Percentiles rank a stretch among this genome's conserved stretches.
Conservation (phyloP, 2,113 vertebrate species). For the Channa argus region DNA sequence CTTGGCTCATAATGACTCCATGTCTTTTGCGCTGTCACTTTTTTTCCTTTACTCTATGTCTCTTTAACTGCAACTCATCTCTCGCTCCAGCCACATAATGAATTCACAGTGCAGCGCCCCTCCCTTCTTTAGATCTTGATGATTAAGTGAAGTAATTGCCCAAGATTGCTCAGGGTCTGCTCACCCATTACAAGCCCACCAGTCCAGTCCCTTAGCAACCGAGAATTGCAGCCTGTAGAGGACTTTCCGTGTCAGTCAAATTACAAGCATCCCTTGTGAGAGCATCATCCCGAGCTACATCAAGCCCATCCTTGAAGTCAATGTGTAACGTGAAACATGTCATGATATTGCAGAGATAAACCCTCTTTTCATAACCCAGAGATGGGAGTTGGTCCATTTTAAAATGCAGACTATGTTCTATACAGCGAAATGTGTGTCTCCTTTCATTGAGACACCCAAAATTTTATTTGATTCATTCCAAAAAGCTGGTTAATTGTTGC, state of each 20-base stretch:
- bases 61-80: slow-evolving; percentile 35
- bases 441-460: slow-evolving; percentile 31
- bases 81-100: slow-evolving; percentile 40
- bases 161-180: slow-evolving; percentile 54
- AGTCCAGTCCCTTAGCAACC: slow-evolving; percentile 58
- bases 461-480: slow-evolving; percentile 66
- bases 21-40: slow-evolving; percentile 43
- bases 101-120: slow-evolving; percentile 31
- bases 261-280: slow-evolving; percentile 21
- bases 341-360: too few species aligned
- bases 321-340: too few species aligned
- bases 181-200: slow-evolving; percentile 40
- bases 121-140: slow-evolving; percentile 57
- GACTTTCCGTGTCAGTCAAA: slow-evolving; percentile 46
- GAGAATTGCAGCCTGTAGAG: slow-evolving; percentile 43
- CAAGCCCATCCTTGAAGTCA: too few species aligned
- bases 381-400: not conserved
- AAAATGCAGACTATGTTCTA: not conserved
- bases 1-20: slow-evolving; percentile 56
- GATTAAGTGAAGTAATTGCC: slow-evolving; percentile 66
- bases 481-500: slow-evolving; percentile 69
- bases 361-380: too few species aligned
- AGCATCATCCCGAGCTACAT: not conserved
- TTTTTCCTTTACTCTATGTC: slow-evolving; percentile 21
- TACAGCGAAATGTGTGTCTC: slow-evolving; percentile 9